phyloP scores from a whole-genome alignment of 2,797 vertebrate species.

The Periophthalmus magnuspinnatus region DNA sequence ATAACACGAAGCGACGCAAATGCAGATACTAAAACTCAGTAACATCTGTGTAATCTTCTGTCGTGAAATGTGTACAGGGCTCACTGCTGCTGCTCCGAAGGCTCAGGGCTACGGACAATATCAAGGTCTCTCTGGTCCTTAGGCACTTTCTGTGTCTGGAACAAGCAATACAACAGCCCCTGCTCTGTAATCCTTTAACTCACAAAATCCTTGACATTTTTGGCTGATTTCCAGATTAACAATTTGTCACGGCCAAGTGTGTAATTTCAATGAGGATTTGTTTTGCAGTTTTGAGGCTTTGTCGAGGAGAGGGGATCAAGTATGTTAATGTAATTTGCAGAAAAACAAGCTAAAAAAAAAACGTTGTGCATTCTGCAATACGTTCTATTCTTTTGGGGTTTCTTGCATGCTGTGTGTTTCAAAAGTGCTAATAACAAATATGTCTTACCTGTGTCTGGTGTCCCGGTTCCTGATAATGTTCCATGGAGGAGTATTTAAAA shows the following conservation, averaged over 20 bases:
- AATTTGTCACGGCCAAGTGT: constrained; percentile 51
- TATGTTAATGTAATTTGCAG: constrained; percentile 46
- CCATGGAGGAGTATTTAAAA: constrained; percentile 43
- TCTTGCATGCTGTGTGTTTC: constrained; percentile 14
- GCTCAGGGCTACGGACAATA: constrained; percentile 42
- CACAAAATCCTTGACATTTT: constrained; percentile 55
- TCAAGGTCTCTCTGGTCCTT: constrained; percentile 33
- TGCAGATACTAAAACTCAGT: constrained; percentile 21
- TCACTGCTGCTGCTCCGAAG: constrained; percentile 26
- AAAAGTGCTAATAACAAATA: constrained; percentile 45
- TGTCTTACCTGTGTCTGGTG: constrained; percentile 93
- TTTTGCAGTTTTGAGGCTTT: constrained; percentile 20
- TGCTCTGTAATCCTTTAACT: constrained; percentile 55
- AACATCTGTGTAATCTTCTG: constrained; percentile 69
- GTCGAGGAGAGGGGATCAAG: constrained; percentile 13
- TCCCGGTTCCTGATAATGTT: constrained; percentile 90
- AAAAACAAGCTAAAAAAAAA: constrained; percentile 28
- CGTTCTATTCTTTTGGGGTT: constrained; percentile 5
- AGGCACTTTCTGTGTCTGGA: constrained; percentile 32
- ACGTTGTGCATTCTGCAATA: constrained; percentile 20
- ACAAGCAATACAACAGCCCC: constrained; percentile 32
- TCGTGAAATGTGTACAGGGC: constrained; percentile 41
- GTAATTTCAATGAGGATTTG: constrained; percentile 56
- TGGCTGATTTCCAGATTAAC: constrained; percentile 46
- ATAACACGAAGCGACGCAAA: constrained; percentile 20